These are phyloP conservation scores for Mechanitis mazaeus DNA, from an alignment of 2,888 invertebrate genomes.

Conservation along the genomic window DNA sequence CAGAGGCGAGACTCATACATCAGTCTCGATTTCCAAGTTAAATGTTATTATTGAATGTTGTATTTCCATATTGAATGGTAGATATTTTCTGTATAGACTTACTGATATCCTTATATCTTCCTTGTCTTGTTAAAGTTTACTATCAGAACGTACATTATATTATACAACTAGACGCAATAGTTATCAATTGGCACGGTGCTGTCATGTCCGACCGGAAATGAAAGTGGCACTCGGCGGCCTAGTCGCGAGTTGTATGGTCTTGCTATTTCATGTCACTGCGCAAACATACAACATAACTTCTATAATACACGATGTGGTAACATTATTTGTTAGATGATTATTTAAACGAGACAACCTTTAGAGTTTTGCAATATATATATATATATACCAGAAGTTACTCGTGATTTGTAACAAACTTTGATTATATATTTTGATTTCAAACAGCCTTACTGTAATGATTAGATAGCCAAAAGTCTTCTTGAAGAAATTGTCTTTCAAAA, in stretches of 20 bases:
- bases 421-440: too few relatives aligned
- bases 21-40: conserved; percentile 17
- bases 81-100: not conserved
- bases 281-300: conserved; percentile 1
- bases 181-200: conserved; percentile 3
- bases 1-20: conserved; percentile 21
- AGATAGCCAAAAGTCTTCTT: too few relatives aligned
- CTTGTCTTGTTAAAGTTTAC: not conserved
- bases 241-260: conserved; percentile 27
- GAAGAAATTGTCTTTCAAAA: too few relatives aligned
- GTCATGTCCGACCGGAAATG: conserved; percentile 35
- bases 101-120: not conserved
- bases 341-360: not conserved
- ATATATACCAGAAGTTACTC: too few relatives aligned
- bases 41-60: not conserved
- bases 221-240: conserved; percentile 34
- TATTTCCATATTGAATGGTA: conserved; percentile 3
- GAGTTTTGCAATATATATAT: too few relatives aligned
- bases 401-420: too few relatives aligned
- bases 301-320: not conserved
- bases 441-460: too few relatives aligned
- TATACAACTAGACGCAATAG: not conserved
- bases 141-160: not conserved
- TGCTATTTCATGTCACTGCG: conserved; percentile 18
- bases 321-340: not conserved